Evolutionary conservation across 1,140 invertebrate species (phyloP).

Genomic region (Drosophila lowei): DNA sequence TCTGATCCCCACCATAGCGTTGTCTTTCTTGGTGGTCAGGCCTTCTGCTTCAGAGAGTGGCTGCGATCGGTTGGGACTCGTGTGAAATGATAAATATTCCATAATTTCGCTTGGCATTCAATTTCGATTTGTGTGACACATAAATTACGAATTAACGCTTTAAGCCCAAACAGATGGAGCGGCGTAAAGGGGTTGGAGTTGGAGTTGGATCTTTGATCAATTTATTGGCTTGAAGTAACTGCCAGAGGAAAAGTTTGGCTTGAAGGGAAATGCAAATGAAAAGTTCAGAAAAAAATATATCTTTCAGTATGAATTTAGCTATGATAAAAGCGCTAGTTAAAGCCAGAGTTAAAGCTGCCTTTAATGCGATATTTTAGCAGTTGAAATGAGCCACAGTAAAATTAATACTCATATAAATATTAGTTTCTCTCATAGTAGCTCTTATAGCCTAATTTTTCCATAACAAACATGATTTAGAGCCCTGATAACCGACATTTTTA

Average conservation of each 20-base stretch:
- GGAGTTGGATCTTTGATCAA: constrained; percentile 17
- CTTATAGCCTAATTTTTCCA: not conserved
- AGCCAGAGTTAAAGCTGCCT: too few relatives aligned
- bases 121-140: constrained; percentile 82
- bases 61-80: constrained; percentile 21
- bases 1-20: not conserved
- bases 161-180: constrained; percentile 58
- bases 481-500: constrained; percentile 21
- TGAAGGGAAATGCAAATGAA: too few relatives aligned
- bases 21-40: constrained; percentile 17
- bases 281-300: too few relatives aligned
- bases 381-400: too few relatives aligned
- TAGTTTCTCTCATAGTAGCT: not conserved
- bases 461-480: not conserved
- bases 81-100: constrained; percentile 82
- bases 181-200: not conserved
- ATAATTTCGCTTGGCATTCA: constrained; percentile 83
- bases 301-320: too few relatives aligned
- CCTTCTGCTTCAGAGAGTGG: constrained; percentile 9
- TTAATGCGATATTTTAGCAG: too few relatives aligned
- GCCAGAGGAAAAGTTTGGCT: constrained; percentile 3
- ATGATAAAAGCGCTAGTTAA: too few relatives aligned
- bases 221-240: constrained; percentile 37
- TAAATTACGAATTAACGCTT: constrained; percentile 83
- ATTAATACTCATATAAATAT: too few relatives aligned